Base-by-base conservation (phyloP, 2,888 invertebrate genomes). In the Sminthurides aquaticus region DNA sequence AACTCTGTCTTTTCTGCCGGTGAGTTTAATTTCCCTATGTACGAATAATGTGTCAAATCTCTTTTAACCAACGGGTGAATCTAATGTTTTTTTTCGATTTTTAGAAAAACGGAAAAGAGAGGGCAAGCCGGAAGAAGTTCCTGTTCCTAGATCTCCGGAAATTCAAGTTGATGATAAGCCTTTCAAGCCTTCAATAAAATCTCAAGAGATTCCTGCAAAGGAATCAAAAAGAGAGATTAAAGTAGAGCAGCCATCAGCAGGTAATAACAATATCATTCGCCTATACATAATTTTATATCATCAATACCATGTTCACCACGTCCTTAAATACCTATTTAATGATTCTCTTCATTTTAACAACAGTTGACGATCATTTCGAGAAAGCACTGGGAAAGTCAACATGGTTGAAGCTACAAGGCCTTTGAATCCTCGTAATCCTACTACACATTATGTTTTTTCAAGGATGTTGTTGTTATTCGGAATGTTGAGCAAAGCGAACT, bases 301-400 rank as follows among this genome's bases (percentile, higher is more conserved):
- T n/a, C n/a, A n/a, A n/a, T n/a, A n/a, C n/a, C n/a, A n/a, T n/a
- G n/a, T n/a, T n/a, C n/a, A n/a, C n/a, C n/a, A n/a, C n/a, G n/a
- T n/a, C n/a, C n/a, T n/a, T n/a, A n/a, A n/a, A n/a, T n/a, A 20
- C 3, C n/a, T n/a, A n/a, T n/a, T n/a, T n/a, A n/a, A 29, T 28
- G 29, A 58, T 29, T 43, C 5, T 29, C 8, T 34, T 18, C 22
- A 34, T 49, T 60, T 25, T n/a, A n/a, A n/a, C n/a, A n/a, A 86
- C 87, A 68, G 92, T 93, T 55, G 92, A 93, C 80, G 92, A 93
- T 78, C 93, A 93, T 78, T 93, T 93, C 80, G 91, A 91, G 34
- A 92, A 91, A 81, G 91, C 93, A 0, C 81, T 93, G 56, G 83
- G 83, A 1, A 65, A 66, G 25, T 90, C 90, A 76, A 91, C 90